Evolutionary conservation across 1,140 invertebrate species (phyloP).

Genomic region (Agrilus planipennis): DNA sequence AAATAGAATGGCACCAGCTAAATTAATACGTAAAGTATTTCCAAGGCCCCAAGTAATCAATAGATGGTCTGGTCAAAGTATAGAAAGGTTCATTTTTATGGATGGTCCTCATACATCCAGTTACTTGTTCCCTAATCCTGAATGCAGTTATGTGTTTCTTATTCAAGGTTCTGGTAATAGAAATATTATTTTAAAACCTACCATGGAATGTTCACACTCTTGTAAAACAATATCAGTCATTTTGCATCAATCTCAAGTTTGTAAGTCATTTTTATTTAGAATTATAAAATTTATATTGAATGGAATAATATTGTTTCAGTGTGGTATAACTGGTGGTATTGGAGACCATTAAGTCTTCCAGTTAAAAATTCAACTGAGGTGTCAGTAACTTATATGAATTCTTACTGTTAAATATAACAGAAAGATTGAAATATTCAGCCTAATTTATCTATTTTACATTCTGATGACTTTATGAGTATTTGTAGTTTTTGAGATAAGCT

Average conservation of each 20-base stretch:
- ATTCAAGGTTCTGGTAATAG: constrained; percentile 52
- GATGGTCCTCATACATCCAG: constrained; percentile 46
- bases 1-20: constrained; percentile 52
- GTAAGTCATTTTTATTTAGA: constrained; percentile 40
- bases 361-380: constrained; percentile 41
- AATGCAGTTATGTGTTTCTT: constrained; percentile 63
- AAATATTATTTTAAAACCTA: constrained; percentile 50
- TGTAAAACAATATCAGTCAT: constrained; percentile 52
- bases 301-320: constrained; percentile 41
- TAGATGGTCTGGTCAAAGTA: constrained; percentile 50
- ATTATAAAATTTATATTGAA: neutral
- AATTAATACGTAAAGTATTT: constrained; percentile 51
- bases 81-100: constrained; percentile 58
- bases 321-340: constrained; percentile 78
- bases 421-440: no score
- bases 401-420: constrained; percentile 46
- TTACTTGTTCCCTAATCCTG: constrained; percentile 56
- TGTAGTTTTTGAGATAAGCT: no score
- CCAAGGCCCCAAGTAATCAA: constrained; percentile 47
- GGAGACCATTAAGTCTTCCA: constrained; percentile 54
- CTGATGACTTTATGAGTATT: no score
- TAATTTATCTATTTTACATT: no score
- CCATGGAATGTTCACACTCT: constrained; percentile 49
- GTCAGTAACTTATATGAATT: constrained; percentile 57
- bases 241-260: constrained; percentile 50